Conservation (phyloP, 2,797 vertebrate genomes). For the Coreius guichenoti region DNA sequence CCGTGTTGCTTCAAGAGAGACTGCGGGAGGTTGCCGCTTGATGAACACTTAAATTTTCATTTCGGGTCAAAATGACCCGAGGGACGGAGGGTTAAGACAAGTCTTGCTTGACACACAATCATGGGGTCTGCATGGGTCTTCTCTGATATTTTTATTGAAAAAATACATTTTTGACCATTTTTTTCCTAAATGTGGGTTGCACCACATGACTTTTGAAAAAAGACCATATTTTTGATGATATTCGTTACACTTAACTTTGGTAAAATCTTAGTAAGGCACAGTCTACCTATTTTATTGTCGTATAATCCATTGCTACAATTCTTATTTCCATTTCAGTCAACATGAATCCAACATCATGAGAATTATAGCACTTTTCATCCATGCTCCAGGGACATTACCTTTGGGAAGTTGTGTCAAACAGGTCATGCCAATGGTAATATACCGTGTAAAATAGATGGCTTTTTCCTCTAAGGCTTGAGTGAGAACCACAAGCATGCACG, state of each 20-base stretch:
- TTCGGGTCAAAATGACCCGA: too few relatives aligned
- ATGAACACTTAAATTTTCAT: too few relatives aligned
- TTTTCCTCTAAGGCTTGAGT: conserved; percentile 34
- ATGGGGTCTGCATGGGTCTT: too few relatives aligned
- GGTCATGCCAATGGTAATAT: not conserved
- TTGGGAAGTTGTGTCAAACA: too few relatives aligned
- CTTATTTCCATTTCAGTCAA: not conserved
- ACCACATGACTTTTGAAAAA: too few relatives aligned
- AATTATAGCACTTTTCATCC: not conserved
- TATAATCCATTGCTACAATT: not conserved
- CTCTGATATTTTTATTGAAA: not conserved
- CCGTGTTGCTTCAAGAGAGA: too few relatives aligned
- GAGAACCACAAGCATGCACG: conserved; percentile 51
- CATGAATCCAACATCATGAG: not conserved
- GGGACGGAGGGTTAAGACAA: too few relatives aligned
- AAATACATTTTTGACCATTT: too few relatives aligned
- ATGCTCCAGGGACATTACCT: not conserved
- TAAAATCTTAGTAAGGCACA: not conserved
- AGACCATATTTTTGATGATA: too few relatives aligned
- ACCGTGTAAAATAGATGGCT: conserved; percentile 12
- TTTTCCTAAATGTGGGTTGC: too few relatives aligned
- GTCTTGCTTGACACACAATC: too few relatives aligned
- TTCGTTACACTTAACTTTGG: not conserved
- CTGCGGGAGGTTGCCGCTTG: too few relatives aligned
- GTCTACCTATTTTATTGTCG: not conserved